Percentiles rank a stretch among this genome's conserved stretches.
Evolutionary conservation across 2,888 invertebrate genomes (phyloP).

Genomic region (Parnassius apollo): DNA sequence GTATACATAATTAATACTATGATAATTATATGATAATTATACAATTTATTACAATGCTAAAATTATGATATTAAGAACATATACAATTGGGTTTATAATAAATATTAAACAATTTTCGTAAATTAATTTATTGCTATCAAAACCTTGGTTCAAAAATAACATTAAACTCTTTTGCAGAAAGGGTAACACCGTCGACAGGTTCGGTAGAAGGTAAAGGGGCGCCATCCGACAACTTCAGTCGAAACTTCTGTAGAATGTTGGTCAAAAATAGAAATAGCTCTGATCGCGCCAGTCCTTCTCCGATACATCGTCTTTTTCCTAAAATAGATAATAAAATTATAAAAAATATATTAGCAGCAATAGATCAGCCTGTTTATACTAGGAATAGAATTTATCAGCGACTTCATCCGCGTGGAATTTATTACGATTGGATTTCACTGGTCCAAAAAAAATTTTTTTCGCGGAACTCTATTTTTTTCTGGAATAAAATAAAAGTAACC

Average conservation of each 20-base stretch:
- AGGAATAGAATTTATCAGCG: too few species aligned
- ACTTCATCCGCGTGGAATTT: too few species aligned
- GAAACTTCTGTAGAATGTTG: constrained; percentile 86
- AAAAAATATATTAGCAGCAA: too few species aligned
- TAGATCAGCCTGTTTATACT: too few species aligned
- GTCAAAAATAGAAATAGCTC: constrained; percentile 90
- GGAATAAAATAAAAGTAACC: too few species aligned
- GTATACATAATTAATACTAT: not conserved
- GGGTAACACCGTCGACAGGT: constrained; percentile 79
- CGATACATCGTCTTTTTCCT: constrained; percentile 90
- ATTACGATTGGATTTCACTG: too few species aligned
- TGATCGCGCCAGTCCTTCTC: constrained; percentile 86
- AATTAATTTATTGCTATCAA: constrained; percentile 14
- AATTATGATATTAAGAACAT: not conserved
- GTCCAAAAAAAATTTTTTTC: too few species aligned
- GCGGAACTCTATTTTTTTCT: too few species aligned
- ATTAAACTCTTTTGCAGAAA: constrained; percentile 79
- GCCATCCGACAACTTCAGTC: constrained; percentile 54
- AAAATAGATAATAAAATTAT: constrained; percentile 35
- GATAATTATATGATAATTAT: not conserved
- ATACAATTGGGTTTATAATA: too few species aligned
- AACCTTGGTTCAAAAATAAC: constrained; percentile 60
- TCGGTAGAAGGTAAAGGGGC: constrained; percentile 65
- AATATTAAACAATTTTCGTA: too few species aligned
- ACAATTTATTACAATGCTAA: not conserved